Percentiles rank a stretch among this genome's conserved stretches.
Evolutionary conservation across 35 echinoderm and acorn worm species (phyloP).

Genomic region (Apostichopus japonicus): DNA sequence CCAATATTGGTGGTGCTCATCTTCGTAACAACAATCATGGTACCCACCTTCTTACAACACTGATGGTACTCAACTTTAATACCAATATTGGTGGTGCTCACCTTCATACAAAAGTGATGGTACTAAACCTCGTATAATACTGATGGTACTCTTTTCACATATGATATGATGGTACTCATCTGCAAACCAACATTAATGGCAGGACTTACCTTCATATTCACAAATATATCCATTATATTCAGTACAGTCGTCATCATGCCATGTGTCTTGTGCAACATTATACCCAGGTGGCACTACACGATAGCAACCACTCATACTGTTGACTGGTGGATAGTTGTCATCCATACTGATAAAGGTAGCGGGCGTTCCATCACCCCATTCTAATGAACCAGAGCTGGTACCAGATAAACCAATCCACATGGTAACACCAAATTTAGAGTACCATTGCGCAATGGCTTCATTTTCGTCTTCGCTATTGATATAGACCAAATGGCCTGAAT

Average conservation of each 20-base stretch:
- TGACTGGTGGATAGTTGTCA: neutral
- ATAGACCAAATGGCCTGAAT: neutral
- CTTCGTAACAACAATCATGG: too few relatives aligned
- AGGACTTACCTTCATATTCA: conserved; percentile 23
- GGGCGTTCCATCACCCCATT: neutral
- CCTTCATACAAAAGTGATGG: too few relatives aligned
- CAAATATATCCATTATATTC: neutral
- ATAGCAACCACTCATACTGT: neutral
- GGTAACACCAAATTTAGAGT: neutral
- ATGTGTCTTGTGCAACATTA: neutral
- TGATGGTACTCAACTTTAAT: too few relatives aligned
- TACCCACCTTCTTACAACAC: too few relatives aligned
- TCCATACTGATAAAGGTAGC: neutral
- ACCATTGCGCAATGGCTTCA: neutral
- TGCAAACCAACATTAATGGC: too few relatives aligned
- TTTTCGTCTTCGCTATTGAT: conserved; percentile 5
- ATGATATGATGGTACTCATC: too few relatives aligned
- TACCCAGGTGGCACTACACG: neutral
- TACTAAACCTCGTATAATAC: too few relatives aligned
- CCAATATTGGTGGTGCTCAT: too few relatives aligned
- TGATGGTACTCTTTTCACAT: too few relatives aligned
- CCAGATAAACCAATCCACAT: conserved; percentile 13
- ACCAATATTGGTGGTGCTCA: too few relatives aligned
- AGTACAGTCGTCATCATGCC: neutral
- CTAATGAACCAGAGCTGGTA: too few relatives aligned